Evolutionary conservation across 2,888 invertebrate genomes (phyloP), one percentile per base, ranked within the genome.

Genomic region (Alviniconcha strummeri): DNA sequence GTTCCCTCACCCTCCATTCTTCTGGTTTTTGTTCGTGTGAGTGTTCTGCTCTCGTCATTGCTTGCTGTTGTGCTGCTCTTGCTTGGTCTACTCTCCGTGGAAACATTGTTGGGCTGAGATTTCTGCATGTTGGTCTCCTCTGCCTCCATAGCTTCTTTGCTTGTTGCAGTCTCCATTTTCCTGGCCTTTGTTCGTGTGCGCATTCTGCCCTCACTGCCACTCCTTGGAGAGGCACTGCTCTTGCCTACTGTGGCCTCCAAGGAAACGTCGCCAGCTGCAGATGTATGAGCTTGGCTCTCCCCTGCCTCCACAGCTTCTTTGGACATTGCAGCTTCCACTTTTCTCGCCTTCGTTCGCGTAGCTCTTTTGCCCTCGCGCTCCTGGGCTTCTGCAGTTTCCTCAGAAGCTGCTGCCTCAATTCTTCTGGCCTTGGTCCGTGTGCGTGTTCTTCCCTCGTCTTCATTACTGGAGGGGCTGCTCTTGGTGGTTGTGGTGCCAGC

Each of bases 351-450:
- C 3, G 36, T 36, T 36, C 36, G 36, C 36, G 36, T 36, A 36
- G 36, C 36, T 36, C 36, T 36, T 36, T 36, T 36, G 36, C 36
- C 36, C 36, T 36, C 36, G 36, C 36, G 3, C 13, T 17, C 57
- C 57, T 77, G 57, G 36, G 36, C 60, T 13, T 60, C 60, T 4
- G 4, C 36, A 57, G 5, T 6, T 13, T 57, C 19, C 64, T 36
- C 52, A 4, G 78, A 64, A 36, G 56, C 64, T 64, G 78, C 52
- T 4, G 78, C 15, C 15, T 81, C 81, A n/a, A 75, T 55, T 36
- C 75, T 81, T 17, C 60, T 60, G 7, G 74, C 75, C n/a, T 19
- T 81, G 52, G 81, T 81, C 15, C 81, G 81, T 54, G 81, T 75
- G 7, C 75, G 71, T n/a, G 75, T 64, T 64, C 54, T 75, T 1